These are phyloP conservation scores for Threskiornis aethiopicus DNA, from an alignment of 2,797 vertebrate species.

Conservation along the genomic window DNA sequence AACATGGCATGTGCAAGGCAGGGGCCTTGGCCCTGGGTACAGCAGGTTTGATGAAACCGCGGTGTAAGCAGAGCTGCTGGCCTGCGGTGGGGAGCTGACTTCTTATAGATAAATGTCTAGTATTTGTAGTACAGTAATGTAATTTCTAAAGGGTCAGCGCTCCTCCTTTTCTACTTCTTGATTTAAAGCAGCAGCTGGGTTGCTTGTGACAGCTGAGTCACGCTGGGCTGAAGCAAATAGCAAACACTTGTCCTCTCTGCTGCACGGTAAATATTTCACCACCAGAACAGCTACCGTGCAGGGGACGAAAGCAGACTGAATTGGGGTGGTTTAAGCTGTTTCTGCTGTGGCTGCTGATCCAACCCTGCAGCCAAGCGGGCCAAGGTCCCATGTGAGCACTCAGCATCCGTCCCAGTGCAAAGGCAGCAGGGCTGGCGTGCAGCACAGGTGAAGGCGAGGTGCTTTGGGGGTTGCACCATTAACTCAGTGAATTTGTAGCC, in stretches of 20 bases:
- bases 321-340: neutral
- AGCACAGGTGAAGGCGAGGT: neutral
- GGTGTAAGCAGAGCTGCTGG: neutral
- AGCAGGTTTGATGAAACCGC: neutral
- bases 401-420: neutral
- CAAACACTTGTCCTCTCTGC: neutral
- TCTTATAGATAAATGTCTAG: neutral
- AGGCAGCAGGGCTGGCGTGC: neutral
- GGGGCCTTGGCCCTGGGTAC: neutral
- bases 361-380: neutral
- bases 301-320: neutral
- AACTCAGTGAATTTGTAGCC: neutral
- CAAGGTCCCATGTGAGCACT: neutral
- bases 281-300: rapidly evolving
- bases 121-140: neutral
- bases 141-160: neutral
- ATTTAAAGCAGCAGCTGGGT: neutral
- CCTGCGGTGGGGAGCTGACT: neutral
- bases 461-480: neutral
- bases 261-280: neutral
- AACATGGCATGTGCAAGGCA: neutral
- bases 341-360: neutral
- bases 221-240: neutral
- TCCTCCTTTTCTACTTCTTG: neutral
- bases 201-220: neutral